Percentiles rank a stretch among this genome's conserved stretches.
Conservation (phyloP, 1,140 invertebrate species). For the Lamellibrachia luymesi region DNA sequence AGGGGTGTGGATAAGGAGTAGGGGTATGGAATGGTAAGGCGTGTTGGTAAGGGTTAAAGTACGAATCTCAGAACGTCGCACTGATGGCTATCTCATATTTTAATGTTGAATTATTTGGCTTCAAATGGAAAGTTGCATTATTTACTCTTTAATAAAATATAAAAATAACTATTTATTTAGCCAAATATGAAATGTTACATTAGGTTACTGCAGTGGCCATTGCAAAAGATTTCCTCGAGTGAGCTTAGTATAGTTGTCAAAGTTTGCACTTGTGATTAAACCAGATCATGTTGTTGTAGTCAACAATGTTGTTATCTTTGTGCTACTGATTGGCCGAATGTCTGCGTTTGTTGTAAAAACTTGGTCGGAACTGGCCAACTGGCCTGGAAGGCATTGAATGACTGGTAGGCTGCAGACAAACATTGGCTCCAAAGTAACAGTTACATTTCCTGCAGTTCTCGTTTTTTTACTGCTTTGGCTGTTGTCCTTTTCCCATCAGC, state of each 20-base stretch:
- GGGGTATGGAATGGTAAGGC: too few species aligned
- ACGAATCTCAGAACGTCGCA: too few species aligned
- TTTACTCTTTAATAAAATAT: not conserved
- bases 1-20: too few species aligned
- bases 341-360: not conserved
- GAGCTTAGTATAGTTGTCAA: not conserved
- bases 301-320: not conserved
- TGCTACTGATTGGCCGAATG: not conserved
- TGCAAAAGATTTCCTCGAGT: not conserved
- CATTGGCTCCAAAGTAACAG: not conserved
- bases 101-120: too few species aligned
- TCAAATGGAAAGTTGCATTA: not conserved
- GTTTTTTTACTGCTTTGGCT: not conserved
- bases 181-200: not conserved
- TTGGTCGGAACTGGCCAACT: not conserved
- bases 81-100: too few species aligned
- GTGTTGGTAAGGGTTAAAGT: too few species aligned
- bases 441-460: not conserved
- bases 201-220: not conserved
- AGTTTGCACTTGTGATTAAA: not conserved
- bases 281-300: not conserved
- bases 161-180: not conserved
- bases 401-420: not conserved
- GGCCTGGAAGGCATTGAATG: not conserved
- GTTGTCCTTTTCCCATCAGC: too few species aligned